A percentile compares a stretch with the other conserved stretches of the same genome.
These are phyloP conservation scores for Neolamprologus cancellatus DNA, from an alignment of 2,113 vertebrate species.

Conservation along the genomic window DNA sequence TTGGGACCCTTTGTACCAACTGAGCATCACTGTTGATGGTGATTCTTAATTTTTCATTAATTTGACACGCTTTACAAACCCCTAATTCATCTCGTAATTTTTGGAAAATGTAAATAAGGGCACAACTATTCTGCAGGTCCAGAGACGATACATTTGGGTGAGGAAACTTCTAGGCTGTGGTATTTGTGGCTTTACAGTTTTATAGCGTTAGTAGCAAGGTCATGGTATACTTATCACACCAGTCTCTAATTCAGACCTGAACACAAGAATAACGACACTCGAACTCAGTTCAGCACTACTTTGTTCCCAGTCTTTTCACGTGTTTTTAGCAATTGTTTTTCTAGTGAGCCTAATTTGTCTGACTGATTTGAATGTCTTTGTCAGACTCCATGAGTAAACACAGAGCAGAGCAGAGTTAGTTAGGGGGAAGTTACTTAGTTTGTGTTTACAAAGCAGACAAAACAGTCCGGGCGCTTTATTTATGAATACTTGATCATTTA, in stretches of 20 bases:
- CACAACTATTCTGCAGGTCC: background rate
- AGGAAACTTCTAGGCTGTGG: background rate
- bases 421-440: conserved; percentile 36
- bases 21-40: background rate
- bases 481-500: conserved; percentile 66
- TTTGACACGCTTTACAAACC: background rate
- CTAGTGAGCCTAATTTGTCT: background rate
- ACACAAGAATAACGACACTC: background rate
- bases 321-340: background rate
- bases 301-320: background rate
- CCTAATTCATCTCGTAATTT: background rate
- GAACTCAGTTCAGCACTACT: background rate
- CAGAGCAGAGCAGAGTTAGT: conserved; percentile 1
- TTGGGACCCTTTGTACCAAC: background rate
- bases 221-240: background rate
- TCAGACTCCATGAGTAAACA: conserved; percentile 28
- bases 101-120: background rate
- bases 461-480: conserved; percentile 43
- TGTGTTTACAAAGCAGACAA: conserved; percentile 15
- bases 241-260: background rate
- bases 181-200: background rate
- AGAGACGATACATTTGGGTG: background rate
- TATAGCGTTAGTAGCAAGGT: background rate
- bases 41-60: background rate
- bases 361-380: background rate